A percentile compares a stretch with the other conserved stretches of the same genome.
These are phyloP conservation scores for Oceanites oceanicus DNA, from an alignment of 2,113 vertebrate genomes.

Conservation along the genomic window DNA sequence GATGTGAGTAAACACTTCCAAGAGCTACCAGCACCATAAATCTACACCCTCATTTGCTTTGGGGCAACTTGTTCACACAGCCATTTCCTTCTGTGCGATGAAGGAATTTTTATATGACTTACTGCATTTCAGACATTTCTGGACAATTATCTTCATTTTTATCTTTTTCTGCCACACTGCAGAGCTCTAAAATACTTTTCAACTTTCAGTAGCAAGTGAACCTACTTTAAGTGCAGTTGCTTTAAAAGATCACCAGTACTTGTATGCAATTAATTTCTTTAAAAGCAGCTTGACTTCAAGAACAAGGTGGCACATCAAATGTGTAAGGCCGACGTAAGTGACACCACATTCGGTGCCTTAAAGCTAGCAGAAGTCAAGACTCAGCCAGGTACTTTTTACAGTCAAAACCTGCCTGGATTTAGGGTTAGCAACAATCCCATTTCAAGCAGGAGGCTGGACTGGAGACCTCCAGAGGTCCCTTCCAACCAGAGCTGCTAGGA, in stretches of 20 bases:
- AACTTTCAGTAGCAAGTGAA: neutral
- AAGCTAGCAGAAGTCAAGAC: neutral
- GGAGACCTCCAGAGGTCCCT: neutral
- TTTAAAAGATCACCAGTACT: neutral
- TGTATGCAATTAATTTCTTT: neutral
- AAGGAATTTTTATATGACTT: neutral
- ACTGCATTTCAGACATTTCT: neutral
- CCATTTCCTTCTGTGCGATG: neutral
- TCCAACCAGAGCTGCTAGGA: neutral
- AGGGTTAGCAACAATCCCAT: neutral
- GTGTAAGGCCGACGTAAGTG: rapidly evolving
- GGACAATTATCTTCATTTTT: neutral
- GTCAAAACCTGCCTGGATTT: neutral
- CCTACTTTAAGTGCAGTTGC: neutral
- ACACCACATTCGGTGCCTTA: rapidly evolving
- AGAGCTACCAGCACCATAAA: neutral
- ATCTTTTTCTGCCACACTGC: neutral
- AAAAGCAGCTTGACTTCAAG: neutral
- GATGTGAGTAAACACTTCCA: neutral
- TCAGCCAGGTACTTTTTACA: neutral
- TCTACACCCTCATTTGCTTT: neutral
- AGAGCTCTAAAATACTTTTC: neutral
- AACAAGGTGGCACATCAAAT: neutral
- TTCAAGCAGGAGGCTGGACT: neutral
- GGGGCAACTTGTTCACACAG: neutral